Evolutionary conservation across 2,888 invertebrate species (phyloP).

Genomic region (Pherbina coryleti): DNA sequence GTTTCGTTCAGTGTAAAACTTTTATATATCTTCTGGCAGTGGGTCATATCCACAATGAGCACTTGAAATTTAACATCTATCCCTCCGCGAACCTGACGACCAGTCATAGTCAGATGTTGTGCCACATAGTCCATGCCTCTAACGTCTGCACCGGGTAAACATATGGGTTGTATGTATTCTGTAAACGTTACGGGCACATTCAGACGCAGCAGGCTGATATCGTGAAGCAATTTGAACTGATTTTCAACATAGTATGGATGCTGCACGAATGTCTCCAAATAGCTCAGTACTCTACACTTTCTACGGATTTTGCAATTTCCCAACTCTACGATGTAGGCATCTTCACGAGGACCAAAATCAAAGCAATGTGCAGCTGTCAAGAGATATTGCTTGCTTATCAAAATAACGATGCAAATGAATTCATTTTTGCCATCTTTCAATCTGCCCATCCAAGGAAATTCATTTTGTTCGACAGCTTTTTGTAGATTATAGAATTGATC

Average conservation of each 20-base stretch:
- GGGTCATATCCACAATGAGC: not conserved
- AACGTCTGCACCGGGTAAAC: not conserved
- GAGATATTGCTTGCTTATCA: not conserved
- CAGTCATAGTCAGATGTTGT: not conserved
- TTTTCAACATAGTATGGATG: not conserved
- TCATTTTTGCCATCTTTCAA: not conserved
- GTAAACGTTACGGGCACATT: not conserved
- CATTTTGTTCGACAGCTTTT: not conserved
- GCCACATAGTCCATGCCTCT: not conserved
- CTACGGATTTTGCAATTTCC: not conserved
- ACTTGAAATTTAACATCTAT: not conserved
- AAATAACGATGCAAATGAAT: not conserved
- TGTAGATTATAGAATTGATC: not conserved
- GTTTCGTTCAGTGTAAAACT: not conserved
- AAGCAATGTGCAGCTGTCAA: not conserved
- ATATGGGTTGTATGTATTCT: not conserved
- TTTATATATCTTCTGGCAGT: not conserved
- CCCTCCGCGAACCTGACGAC: not conserved
- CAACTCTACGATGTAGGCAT: not conserved
- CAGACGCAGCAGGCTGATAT: not conserved
- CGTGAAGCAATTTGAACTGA: not conserved
- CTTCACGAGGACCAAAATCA: not conserved
- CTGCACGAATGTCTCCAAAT: not conserved
- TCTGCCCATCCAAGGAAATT: not conserved
- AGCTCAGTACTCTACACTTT: not conserved